Evolutionary conservation across 1,140 invertebrate genomes (phyloP).

Genomic region (Pseudoatta argentina): DNA sequence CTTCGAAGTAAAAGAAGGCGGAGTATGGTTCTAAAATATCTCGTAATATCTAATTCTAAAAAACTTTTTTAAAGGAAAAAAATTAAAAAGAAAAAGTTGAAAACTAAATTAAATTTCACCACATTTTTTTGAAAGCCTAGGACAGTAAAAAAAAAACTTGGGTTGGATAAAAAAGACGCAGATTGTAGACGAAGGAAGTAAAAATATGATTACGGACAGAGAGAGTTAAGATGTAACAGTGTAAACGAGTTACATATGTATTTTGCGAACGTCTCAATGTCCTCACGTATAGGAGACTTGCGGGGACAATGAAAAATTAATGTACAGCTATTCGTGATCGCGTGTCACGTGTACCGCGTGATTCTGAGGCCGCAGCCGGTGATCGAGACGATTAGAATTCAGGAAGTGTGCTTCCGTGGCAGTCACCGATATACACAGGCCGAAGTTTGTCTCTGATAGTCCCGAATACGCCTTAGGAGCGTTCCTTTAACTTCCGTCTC

Average conservation of each 20-base stretch:
- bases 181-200: too few species aligned
- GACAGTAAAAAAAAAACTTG: too few species aligned
- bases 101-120: too few species aligned
- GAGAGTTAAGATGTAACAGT: neutral
- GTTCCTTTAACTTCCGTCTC: conserved; percentile 61
- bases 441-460: conserved; percentile 61
- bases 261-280: neutral
- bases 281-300: neutral
- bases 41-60: too few species aligned
- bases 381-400: conserved; percentile 61
- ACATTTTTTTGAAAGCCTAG: too few species aligned
- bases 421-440: conserved; percentile 32
- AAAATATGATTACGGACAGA: too few species aligned
- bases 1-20: too few species aligned
- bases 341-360: neutral
- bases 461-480: conserved; percentile 38
- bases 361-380: neutral
- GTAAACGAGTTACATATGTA: neutral
- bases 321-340: conserved; percentile 7
- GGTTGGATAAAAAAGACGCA: too few species aligned
- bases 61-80: too few species aligned
- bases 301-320: conserved; percentile 16
- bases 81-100: too few species aligned
- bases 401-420: conserved; percentile 41
- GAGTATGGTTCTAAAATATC: too few species aligned